A percentile compares a stretch with the other conserved stretches of the same genome.
Evolutionary conservation across 1,140 invertebrate genomes (phyloP).

Genomic region (Temnothorax curvispinosus): DNA sequence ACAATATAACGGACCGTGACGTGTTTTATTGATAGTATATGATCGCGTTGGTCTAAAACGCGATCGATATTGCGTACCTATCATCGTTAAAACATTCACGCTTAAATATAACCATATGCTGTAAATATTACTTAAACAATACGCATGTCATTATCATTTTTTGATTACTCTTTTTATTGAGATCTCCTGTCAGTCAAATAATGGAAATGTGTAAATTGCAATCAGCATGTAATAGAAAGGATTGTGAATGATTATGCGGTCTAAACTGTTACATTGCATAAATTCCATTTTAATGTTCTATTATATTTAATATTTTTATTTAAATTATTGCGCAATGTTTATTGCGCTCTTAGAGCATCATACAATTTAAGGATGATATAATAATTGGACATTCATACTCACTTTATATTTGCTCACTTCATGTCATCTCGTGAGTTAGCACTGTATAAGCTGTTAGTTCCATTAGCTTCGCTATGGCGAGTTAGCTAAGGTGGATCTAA

Average conservation of each 20-base stretch:
- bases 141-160: not conserved
- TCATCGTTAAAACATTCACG: not conserved
- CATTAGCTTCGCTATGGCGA: conserved; percentile 8
- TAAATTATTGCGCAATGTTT: not conserved
- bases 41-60: not conserved
- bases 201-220: not conserved
- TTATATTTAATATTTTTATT: conserved; percentile 5
- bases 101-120: not conserved
- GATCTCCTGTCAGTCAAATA: not conserved
- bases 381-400: not conserved
- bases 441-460: conserved; percentile 23
- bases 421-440: not conserved
- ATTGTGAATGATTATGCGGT: not conserved
- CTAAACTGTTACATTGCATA: not conserved
- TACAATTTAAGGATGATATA: not conserved
- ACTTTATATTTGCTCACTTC: not conserved
- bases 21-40: conserved; percentile 35
- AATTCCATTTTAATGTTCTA: not conserved
- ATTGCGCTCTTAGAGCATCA: not conserved
- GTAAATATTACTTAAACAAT: not conserved
- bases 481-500: conserved; percentile 43
- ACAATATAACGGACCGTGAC: conserved; percentile 55
- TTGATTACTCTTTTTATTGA: not conserved
- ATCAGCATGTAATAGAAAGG: not conserved
- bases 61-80: not conserved